Conservation (phyloP, 2,888 invertebrate genomes). For the Xanthorhoe spadicearia region DNA sequence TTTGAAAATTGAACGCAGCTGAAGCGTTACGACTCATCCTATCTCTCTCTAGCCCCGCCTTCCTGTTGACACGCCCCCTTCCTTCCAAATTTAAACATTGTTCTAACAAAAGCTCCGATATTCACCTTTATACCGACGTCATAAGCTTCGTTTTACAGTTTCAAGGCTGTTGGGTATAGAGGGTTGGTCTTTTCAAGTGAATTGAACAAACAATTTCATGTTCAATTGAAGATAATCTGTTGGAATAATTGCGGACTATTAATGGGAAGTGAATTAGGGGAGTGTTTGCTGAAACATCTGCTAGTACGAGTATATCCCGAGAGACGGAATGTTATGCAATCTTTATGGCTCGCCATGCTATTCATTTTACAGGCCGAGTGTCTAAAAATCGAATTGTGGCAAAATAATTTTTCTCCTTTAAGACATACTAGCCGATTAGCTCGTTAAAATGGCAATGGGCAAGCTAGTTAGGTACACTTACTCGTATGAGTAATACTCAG, state of each 20-base stretch:
- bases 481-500: too few species aligned
- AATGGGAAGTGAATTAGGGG: background rate
- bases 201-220: conserved; percentile 26
- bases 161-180: conserved; percentile 7
- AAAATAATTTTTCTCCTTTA: too few species aligned
- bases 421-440: too few species aligned
- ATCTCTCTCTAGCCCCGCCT: conserved; percentile 79
- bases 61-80: conserved; percentile 73
- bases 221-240: conserved; percentile 29
- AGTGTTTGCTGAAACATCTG: background rate
- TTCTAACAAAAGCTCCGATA: conserved; percentile 35
- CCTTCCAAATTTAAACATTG: conserved; percentile 68
- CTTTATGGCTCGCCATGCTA: too few species aligned
- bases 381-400: too few species aligned
- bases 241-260: conserved; percentile 23
- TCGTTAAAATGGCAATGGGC: too few species aligned
- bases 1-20: conserved; percentile 42
- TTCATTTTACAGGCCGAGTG: too few species aligned
- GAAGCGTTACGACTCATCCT: conserved; percentile 47
- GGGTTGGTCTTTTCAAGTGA: conserved; percentile 28
- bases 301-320: background rate
- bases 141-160: conserved; percentile 24
- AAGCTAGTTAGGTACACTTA: too few species aligned
- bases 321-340: background rate
- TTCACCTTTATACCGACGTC: conserved; percentile 26